Evolutionary conservation across 2,113 vertebrate genomes (phyloP).

Genomic region (Microcebus lehilahytsara): DNA sequence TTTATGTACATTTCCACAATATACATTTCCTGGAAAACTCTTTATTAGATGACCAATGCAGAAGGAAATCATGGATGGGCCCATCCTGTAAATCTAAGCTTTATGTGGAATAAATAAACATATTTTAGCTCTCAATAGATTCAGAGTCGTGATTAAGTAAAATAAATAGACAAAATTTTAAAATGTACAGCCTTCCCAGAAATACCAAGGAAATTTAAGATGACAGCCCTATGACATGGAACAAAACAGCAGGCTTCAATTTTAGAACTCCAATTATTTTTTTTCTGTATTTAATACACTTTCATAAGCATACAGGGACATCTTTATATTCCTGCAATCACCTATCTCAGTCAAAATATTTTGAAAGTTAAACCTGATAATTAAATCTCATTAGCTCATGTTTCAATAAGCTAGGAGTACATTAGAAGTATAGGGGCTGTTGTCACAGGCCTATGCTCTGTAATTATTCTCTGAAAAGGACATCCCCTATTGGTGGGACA

Average conservation of each 20-base stretch:
- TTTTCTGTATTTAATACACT: not conserved
- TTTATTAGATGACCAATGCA: not conserved
- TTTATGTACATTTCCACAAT: too few relatives aligned
- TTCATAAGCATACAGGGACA: constrained; percentile 16
- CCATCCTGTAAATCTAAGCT: not conserved
- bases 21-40: not conserved
- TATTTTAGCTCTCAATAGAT: not conserved
- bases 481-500: not conserved
- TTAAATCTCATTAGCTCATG: constrained; percentile 5
- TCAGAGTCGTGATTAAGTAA: not conserved
- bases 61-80: not conserved
- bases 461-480: not conserved
- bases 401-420: not conserved
- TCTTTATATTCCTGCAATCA: not conserved
- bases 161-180: not conserved
- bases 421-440: not conserved
- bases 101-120: not conserved
- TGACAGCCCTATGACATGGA: not conserved
- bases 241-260: not conserved
- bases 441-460: not conserved
- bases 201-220: not conserved
- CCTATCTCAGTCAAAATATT: constrained; percentile 37
- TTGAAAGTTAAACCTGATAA: constrained; percentile 33
- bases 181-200: not conserved
- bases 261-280: not conserved